Base-by-base conservation (phyloP, 2,113 vertebrate genomes). In the Pimephales promelas region DNA sequence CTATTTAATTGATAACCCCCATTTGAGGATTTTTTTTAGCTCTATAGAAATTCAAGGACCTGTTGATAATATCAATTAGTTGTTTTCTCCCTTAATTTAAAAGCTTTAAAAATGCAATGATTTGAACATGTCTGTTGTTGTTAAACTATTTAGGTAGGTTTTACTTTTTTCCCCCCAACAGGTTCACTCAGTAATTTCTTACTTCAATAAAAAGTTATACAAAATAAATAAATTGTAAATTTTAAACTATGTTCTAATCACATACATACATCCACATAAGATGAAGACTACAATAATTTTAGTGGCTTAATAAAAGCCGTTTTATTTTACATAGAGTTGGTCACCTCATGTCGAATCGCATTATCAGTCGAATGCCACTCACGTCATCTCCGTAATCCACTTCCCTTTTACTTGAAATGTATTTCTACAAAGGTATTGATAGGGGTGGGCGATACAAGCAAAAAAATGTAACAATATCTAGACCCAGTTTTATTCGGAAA, bases 141-240 rank as follows among this genome's bases (percentile, higher is more conserved):
- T 52, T 74, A 49, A 52, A 74, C 72, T 52, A 74, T 22, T 20
- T 68, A 68, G 26, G 45, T 26, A 52, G 45, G 72, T 18, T 16
- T 28, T 74, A 26, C 5, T 10, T 70, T 31, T 36, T 8, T 11
- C 8, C 14, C n/a, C 43, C 40, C n/a, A n/a, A 47, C 22, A 74
- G 45, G 72, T 74, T 52, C 72, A 74, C 72, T 74, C 72, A 74
- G 72, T 74, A 52, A 74, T 52, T 74, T 52, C 72, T 74, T 74
- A 14, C 72, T 73, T 73, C 43, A 18, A 43, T 73, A 47, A 40
- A 40, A 68, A 74, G 47, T 18, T 52, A 14, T 10, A 28, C 24
- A 74, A 74, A 74, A 74, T 52, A 74, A 74, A 52, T 45, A 28
- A 45, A 74, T 10, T 26, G 14, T 26, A 49, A 31, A 52, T 52